Evolutionary conservation across 1,140 invertebrate genomes (phyloP).

Genomic region (Lasioglossum baleicum): DNA sequence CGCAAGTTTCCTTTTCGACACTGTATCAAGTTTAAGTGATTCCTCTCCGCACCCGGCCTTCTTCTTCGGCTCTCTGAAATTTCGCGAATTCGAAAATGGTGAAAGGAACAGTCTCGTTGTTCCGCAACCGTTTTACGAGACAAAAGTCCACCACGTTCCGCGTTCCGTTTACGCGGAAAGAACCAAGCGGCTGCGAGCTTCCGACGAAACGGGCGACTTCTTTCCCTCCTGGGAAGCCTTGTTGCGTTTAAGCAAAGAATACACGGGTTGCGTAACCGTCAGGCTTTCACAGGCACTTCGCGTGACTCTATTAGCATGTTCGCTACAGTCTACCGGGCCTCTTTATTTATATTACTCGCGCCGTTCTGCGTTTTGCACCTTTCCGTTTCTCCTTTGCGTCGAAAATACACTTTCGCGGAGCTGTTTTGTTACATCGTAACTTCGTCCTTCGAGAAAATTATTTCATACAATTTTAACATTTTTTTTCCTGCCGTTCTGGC

Average conservation of each 20-base stretch:
- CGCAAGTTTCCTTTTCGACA: neutral
- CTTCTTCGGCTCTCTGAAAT: slow-evolving; percentile 26
- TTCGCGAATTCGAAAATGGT: slow-evolving; percentile 17
- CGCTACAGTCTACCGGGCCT: neutral
- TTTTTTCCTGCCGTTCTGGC: no score
- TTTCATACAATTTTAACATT: no score
- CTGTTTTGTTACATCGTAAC: no score
- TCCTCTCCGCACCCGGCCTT: neutral
- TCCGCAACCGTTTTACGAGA: slow-evolving; percentile 34
- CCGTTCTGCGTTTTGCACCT: neutral
- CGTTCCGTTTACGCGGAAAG: slow-evolving; percentile 8
- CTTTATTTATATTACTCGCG: neutral
- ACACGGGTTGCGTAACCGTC: slow-evolving; percentile 36
- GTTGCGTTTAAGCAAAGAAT: slow-evolving; percentile 44
- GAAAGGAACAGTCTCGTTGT: neutral
- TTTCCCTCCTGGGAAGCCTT: slow-evolving; percentile 36
- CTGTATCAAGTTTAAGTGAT: neutral
- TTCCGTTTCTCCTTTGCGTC: neutral
- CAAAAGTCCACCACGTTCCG: slow-evolving; percentile 41
- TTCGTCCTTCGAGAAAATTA: no score
- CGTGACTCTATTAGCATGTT: slow-evolving; percentile 28
- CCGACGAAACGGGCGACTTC: slow-evolving; percentile 24
- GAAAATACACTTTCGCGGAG: neutral
- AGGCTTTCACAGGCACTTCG: slow-evolving; percentile 44
- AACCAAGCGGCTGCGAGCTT: slow-evolving; percentile 33